These are phyloP conservation scores for Chloroclysta siterata DNA, from an alignment of 2,888 invertebrate species.

Conservation along the genomic window DNA sequence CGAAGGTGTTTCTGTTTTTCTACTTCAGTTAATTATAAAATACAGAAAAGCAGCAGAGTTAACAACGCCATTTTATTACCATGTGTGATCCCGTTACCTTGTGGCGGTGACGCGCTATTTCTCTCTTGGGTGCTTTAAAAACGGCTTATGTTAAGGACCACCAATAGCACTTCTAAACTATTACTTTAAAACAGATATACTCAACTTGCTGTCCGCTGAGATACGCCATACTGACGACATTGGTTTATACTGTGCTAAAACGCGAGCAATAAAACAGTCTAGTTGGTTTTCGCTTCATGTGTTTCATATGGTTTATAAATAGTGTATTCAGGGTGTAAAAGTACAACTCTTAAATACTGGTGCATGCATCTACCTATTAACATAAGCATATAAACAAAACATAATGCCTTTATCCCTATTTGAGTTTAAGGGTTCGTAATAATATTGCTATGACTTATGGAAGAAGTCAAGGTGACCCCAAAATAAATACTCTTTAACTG, in stretches of 20 bases:
- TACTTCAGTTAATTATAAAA: neutral
- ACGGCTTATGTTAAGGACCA: constrained; percentile 62
- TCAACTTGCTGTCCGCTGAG: constrained; percentile 42
- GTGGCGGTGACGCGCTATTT: constrained; percentile 56
- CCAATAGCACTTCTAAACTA: constrained; percentile 44
- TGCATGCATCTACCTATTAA: neutral
- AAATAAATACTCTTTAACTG: too few relatives aligned
- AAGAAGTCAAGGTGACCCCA: too few relatives aligned
- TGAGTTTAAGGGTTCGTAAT: too few relatives aligned
- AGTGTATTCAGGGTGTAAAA: neutral
- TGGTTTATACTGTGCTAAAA: constrained; percentile 10
- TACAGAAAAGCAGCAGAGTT: constrained; percentile 8
- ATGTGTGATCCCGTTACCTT: constrained; percentile 75
- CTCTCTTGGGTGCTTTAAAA: constrained; percentile 63
- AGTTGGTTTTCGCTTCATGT: neutral
- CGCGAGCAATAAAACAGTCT: constrained; percentile 1
- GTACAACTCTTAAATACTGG: neutral
- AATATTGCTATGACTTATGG: too few relatives aligned
- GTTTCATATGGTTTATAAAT: neutral
- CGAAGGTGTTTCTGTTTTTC: too few relatives aligned
- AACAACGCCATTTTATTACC: constrained; percentile 3
- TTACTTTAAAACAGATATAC: constrained; percentile 52
- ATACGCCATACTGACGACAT: constrained; percentile 14
- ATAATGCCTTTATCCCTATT: too few relatives aligned
- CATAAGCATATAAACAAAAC: too few relatives aligned